These are phyloP conservation scores for Lagenorhynchus albirostris DNA, from an alignment of 2,113 vertebrate genomes.

Conservation along the genomic window DNA sequence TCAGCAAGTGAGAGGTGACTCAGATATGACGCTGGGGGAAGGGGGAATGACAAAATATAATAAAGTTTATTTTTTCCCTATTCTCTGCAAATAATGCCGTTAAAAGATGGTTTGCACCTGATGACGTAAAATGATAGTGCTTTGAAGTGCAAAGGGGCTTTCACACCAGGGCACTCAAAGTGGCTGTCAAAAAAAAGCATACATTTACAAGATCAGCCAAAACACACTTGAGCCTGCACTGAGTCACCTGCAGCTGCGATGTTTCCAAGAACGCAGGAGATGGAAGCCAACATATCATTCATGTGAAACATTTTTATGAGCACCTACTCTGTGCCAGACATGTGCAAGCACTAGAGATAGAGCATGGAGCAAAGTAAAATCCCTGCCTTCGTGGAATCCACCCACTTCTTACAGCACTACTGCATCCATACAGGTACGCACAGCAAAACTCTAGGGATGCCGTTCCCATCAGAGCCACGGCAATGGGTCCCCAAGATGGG, in stretches of 20 bases:
- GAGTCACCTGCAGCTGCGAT: not conserved
- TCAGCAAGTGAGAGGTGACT: slow-evolving; percentile 43
- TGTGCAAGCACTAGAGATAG: not conserved
- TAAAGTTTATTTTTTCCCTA: not conserved
- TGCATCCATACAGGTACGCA: no score
- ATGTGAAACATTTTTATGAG: not conserved
- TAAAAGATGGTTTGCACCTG: not conserved
- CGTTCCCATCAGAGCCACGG: not conserved
- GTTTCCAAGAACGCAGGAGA: not conserved
- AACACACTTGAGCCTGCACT: not conserved
- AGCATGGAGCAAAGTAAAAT: not conserved
- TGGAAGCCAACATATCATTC: not conserved
- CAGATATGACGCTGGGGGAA: not conserved
- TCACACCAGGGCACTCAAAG: not conserved
- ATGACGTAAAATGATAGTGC: not conserved
- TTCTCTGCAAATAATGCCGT: not conserved
- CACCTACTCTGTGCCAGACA: not conserved
- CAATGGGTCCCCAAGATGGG: no score
- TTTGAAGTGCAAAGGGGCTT: slow-evolving; percentile 15
- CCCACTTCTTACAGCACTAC: not conserved
- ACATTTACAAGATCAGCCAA: not conserved
- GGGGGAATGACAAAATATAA: not conserved
- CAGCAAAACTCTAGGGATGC: not conserved
- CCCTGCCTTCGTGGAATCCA: not conserved
- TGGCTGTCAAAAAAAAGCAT: not conserved